Evolutionary conservation across 2,797 vertebrate genomes (phyloP), one percentile per base, ranked within the genome.

Genomic region (Sarcoramphus papa): DNA sequence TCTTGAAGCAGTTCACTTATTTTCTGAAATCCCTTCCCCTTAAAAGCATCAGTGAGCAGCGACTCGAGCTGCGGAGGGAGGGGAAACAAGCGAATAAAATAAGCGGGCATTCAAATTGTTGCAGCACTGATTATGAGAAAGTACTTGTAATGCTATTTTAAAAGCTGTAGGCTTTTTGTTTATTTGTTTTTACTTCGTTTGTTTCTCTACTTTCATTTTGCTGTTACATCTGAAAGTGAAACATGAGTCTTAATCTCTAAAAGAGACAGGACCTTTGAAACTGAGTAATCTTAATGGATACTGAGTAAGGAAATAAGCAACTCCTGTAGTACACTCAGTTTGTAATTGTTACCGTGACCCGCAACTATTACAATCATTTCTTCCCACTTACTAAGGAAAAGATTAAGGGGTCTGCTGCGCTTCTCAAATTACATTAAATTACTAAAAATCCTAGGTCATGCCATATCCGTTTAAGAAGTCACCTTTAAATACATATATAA

Each of bases 1-100:
- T 95, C 95, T 74, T 97, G 93, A 87, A 99, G 95, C 30, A 98
- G 95, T 37, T 98, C 94, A 0, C 80, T 80, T 77, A 99, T 95
- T 96, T 95, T 97, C 93, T 98, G 89, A 97, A 98, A 98, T 8
- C 97, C 97, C 73, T 97, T 97, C 45, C 95, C 97, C 83, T 96
- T 96, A 73, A 97, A 96, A n/a, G 95, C 96, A 54, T 97, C 96
- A 22, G 3, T 69, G 22, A 98, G 96, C 20, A 98, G 95, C 0
- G 53, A 97, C 10, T 98, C 96, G 0, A 98, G 96, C 98, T 98
- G 63, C 9, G 21, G 27, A 86, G 73, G 12, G 19, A 93, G 14
- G 21, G 6, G 7, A 62, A 85, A 18, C 22, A 79, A 90, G 20
- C 0, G 0, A 68, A 21, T 14, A 43, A 73, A 79, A 54, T 4